Evolutionary conservation across 2,888 invertebrate species (phyloP), one percentile per base, ranked within the genome.

Genomic region (Xylota sylvarum): DNA sequence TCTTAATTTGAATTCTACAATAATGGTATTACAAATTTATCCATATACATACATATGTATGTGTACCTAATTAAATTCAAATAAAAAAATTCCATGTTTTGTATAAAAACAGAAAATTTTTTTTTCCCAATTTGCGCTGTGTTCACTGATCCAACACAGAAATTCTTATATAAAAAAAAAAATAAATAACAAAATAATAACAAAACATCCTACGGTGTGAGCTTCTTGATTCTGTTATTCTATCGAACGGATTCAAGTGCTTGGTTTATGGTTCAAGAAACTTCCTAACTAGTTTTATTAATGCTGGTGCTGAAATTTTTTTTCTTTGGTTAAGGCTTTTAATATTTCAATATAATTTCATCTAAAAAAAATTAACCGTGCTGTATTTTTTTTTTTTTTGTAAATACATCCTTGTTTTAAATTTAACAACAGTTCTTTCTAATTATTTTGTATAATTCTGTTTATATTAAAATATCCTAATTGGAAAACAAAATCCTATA

Each of bases 281-380:
- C 69, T 70, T 72, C 70, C 70, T 79, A 85, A 67, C 81, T 81
- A 81, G 46, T 72, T 19, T 32, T 67, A 17, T 19, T 56, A 72
- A 81, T 76, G 65, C 65, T 85, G 65, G 85, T 85, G 85, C 85
- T 76, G 70, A 62, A 76, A 30, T 72, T 52, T 52, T 62, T 73
- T 78, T 52, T 62, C 67, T 78, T 27, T 78, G 72, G 46, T 67
- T 81, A 85, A 81, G 85, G 81, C 81, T 85, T 85, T 76, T 76
- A 70, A 52, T 80, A 65, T 65, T 73, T 74, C 50, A 79, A 78
- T 73, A 78, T 65, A 60, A 9, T 60, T 73, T 67, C 43, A 43
- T 17, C 48, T 76, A 46, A 76, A 32, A n/a, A 40, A 56, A 65
- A 65, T 27, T 30, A 76, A 46, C 46, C 64, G 9, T 56, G 56